These are phyloP conservation scores for Limenitis camilla DNA, from an alignment of 2,888 invertebrate species.

Conservation along the genomic window DNA sequence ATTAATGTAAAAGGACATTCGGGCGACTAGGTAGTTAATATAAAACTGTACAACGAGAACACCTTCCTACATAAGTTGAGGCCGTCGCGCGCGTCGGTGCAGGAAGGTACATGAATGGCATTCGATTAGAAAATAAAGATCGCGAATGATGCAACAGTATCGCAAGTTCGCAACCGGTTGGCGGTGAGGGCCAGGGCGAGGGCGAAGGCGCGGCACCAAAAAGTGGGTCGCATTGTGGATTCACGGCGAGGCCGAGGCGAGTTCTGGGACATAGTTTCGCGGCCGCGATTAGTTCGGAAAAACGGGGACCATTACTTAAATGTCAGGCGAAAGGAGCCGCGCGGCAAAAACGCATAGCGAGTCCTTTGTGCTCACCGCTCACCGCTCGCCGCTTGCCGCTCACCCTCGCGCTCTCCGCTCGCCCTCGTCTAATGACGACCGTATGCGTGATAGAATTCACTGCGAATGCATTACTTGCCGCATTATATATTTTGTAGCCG, in stretches of 20 bases:
- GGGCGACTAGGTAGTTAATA: too few species aligned
- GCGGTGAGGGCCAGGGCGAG: slow-evolving; percentile 19
- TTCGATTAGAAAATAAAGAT: slow-evolving; percentile 9
- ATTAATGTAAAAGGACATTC: too few species aligned
- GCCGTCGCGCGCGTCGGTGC: not conserved
- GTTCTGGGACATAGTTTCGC: slow-evolving; percentile 37
- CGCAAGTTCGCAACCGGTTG: too few species aligned
- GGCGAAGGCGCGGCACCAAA: slow-evolving; percentile 30
- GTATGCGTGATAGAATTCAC: not conserved
- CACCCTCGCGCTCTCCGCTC: not conserved
- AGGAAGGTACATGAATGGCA: slow-evolving; percentile 12
- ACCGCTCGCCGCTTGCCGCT: too few species aligned
- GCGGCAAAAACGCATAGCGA: slow-evolving; percentile 47
- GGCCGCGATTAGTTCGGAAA: slow-evolving; percentile 47
- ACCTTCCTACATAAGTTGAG: too few species aligned
- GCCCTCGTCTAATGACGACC: not conserved
- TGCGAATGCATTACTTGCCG: slow-evolving; percentile 1
- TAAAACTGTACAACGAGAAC: too few species aligned
- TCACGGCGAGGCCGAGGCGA: slow-evolving; percentile 30
- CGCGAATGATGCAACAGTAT: slow-evolving; percentile 29
- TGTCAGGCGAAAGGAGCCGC: slow-evolving; percentile 49
- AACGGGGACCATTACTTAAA: slow-evolving; percentile 48
- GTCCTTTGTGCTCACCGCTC: slow-evolving; percentile 26
- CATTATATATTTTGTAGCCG: not conserved
- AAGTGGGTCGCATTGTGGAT: slow-evolving; percentile 38